Evolutionary conservation across 2,113 vertebrate genomes (phyloP).

Genomic region (Tupaia chinensis): DNA sequence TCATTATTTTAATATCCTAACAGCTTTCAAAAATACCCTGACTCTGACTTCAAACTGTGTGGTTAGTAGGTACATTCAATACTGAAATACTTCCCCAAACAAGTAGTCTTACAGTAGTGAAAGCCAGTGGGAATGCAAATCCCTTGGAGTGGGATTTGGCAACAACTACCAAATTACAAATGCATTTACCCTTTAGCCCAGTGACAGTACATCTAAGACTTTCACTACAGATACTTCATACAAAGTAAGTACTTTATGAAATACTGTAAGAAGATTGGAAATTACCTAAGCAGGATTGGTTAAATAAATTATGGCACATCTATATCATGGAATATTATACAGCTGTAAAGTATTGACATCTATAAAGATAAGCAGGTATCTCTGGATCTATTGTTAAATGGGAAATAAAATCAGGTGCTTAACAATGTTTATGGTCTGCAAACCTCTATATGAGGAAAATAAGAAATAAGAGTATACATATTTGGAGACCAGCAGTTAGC

Average conservation of each 20-base stretch:
- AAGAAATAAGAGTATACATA: background rate
- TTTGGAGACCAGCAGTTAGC: no score
- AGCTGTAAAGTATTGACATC: background rate
- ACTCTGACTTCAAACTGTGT: background rate
- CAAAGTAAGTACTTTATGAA: background rate
- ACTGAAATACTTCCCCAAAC: background rate
- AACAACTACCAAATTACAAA: background rate
- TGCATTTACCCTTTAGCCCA: background rate
- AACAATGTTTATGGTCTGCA: background rate
- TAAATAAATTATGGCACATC: background rate
- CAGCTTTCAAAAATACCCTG: background rate
- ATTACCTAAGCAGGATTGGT: background rate
- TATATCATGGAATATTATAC: background rate
- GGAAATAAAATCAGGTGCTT: slow-evolving; percentile 1
- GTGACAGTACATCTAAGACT: background rate
- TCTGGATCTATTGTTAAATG: slow-evolving; percentile 1
- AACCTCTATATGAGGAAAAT: background rate
- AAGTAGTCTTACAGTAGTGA: background rate
- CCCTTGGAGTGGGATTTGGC: background rate
- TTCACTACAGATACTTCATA: background rate
- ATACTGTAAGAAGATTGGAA: background rate
- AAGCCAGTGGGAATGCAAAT: background rate
- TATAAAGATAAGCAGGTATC: background rate
- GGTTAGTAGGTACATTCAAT: background rate
- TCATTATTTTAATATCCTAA: slow-evolving; percentile 2